Base-by-base conservation (phyloP, 2,888 invertebrate genomes). In the Coelinius sp. region DNA sequence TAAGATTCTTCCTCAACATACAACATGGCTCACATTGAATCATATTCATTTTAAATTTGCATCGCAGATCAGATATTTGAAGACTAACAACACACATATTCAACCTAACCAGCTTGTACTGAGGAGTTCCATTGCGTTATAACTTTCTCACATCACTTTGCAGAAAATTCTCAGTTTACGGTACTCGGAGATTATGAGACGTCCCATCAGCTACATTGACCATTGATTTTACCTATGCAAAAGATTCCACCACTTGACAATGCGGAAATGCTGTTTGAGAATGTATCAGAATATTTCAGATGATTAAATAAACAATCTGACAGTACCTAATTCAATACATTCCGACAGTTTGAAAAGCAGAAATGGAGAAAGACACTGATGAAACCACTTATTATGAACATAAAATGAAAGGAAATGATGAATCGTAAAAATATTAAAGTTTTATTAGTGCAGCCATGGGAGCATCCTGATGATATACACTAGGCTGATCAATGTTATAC, bases 391-490 rank as follows among this genome's bases (percentile, higher is more conserved):
- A 52, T 17, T 68, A 17, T 7, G 22, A 64, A 71, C 65, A 44
- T 31, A 73, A n/a, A 66, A 31, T 56, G 71, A 65, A 70, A 67
- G 65, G 25, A 14, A 56, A 56, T 24, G 22, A 20, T 10, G 53
- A 24, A 73, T 56, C 14, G 27, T 65, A 68, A 44, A 41, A 44
- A 41, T 14, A 63, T 14, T 35, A 6, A 25, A 67, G 53, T 59
- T 41, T 52, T 38, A 67, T 71, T 27, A 20, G 52, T 41, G 52
- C 53, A 77, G 77, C 79, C 82, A 83, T 85, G 84, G 82, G 84
- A 85, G 86, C 82, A 81, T 84, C 84, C 85, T 83, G 79, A 83
- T 81, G 68, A 77, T 81, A n/a, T 81, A 78, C 77, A 76, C 73
- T 76, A 77, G 76, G 78, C 78, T 81, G 84, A 85, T 85, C 80